phyloP scores from a whole-genome alignment of 2,888 invertebrate genomes.

The Argyresthia goedartella region DNA sequence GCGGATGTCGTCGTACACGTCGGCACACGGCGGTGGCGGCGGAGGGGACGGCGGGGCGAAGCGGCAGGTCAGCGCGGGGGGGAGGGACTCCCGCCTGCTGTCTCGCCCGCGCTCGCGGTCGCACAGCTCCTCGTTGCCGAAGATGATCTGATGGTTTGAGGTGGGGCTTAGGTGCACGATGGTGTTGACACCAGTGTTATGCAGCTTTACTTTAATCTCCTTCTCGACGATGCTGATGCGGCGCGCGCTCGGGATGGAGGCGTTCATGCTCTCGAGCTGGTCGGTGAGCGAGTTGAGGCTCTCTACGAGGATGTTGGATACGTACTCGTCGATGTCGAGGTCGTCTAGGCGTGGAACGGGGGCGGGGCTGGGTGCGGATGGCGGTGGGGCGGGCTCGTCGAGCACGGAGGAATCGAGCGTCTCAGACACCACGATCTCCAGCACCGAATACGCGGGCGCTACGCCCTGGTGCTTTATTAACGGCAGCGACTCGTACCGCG shows the following conservation, averaged over 20 bases:
- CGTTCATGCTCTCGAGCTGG: constrained; percentile 54
- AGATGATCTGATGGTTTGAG: constrained; percentile 60
- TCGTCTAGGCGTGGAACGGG: background rate
- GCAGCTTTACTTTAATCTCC: constrained; percentile 62
- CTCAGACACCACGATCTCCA: constrained; percentile 60
- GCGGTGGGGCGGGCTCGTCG: background rate
- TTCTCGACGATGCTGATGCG: constrained; percentile 57
- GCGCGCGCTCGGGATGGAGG: constrained; percentile 42
- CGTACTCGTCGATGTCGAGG: constrained; percentile 60
- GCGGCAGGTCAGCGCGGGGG: background rate
- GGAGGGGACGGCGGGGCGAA: background rate
- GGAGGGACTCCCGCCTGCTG: too few species aligned
- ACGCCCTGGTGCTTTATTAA: too few species aligned
- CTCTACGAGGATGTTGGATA: constrained; percentile 63
- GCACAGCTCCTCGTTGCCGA: constrained; percentile 55
- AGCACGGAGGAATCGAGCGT: constrained; percentile 31
- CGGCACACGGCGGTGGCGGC: background rate
- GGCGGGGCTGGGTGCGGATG: constrained; percentile 8
- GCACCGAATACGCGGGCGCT: constrained; percentile 31
- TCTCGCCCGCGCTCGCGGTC: too few species aligned
- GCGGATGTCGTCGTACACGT: background rate
- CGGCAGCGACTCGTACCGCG: constrained; percentile 22
- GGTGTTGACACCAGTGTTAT: constrained; percentile 59
- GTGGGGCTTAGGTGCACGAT: constrained; percentile 62
- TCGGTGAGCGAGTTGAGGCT: constrained; percentile 61